Evolutionary conservation across 2,888 invertebrate species (phyloP).

Genomic region (Mesorhabditis sp.): DNA sequence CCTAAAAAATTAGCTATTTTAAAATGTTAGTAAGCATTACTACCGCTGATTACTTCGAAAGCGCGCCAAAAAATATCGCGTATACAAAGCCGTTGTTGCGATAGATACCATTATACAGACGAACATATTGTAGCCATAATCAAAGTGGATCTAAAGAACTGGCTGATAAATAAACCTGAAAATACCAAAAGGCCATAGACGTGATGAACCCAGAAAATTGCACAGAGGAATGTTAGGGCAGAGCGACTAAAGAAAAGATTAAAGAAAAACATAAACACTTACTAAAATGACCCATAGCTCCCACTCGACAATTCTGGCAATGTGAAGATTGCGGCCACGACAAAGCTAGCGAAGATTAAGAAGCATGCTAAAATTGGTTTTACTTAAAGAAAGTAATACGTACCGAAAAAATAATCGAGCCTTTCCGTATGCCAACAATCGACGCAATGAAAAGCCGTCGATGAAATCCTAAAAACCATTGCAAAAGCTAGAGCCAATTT

Average conservation of each 20-base stretch:
- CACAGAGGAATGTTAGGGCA: slow-evolving; percentile 2
- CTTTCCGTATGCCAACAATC: slow-evolving; percentile 48
- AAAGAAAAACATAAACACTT: too few relatives aligned
- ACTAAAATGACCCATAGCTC: not conserved
- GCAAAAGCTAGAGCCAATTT: slow-evolving; percentile 11
- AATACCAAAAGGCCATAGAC: slow-evolving; percentile 20
- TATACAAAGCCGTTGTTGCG: slow-evolving; percentile 28
- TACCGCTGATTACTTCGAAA: slow-evolving; percentile 3
- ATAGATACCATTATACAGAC: slow-evolving; percentile 33
- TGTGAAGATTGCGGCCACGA: not conserved
- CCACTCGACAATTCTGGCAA: slow-evolving; percentile 4
- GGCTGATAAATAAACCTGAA: not conserved
- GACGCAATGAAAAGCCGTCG: slow-evolving; percentile 41
- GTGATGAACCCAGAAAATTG: slow-evolving; percentile 19
- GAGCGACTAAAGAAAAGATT: not conserved
- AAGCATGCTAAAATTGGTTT: not conserved
- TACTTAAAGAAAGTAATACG: too few relatives aligned
- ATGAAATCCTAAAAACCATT: slow-evolving; percentile 31
- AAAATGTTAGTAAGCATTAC: not conserved
- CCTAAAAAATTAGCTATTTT: not conserved
- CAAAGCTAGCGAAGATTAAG: not conserved
- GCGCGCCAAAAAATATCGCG: slow-evolving; percentile 18
- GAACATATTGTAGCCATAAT: slow-evolving; percentile 47
- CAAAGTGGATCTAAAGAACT: slow-evolving; percentile 28
- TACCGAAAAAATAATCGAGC: slow-evolving; percentile 46